Conservation (phyloP, 2,113 vertebrate genomes). For the Gallinago media region DNA sequence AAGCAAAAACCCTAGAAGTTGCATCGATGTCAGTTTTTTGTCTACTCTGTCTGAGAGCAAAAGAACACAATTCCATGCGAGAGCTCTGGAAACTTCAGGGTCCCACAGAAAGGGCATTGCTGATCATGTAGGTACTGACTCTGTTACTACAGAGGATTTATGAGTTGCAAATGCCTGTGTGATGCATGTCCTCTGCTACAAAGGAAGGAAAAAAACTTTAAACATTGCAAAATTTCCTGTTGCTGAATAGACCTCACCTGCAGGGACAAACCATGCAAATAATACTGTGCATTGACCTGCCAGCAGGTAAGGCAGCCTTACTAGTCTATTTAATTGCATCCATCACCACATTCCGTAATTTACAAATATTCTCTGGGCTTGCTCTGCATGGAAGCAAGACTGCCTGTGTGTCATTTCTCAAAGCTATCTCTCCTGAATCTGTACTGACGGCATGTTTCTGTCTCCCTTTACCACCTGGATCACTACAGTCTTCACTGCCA, state of each 20-base stretch:
- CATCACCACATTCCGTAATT: not conserved
- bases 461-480: not conserved
- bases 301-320: not conserved
- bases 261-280: not conserved
- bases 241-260: not conserved
- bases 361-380: not conserved
- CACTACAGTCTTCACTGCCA: not conserved
- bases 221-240: not conserved
- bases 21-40: fast-evolving
- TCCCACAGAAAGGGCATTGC: not conserved
- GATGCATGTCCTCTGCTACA: not conserved
- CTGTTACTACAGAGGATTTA: not conserved
- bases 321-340: not conserved
- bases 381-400: not conserved
- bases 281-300: not conserved
- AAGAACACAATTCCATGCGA: not conserved
- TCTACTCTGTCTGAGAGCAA: not conserved
- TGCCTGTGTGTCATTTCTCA: not conserved
- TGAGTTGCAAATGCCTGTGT: not conserved
- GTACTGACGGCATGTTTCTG: not conserved
- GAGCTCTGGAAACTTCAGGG: not conserved
- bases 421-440: not conserved
- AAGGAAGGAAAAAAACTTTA: not conserved
- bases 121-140: not conserved
- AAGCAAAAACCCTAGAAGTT: not conserved